These are phyloP conservation scores for Amiota minor DNA, from an alignment of 2,888 invertebrate genomes.

Conservation along the genomic window DNA sequence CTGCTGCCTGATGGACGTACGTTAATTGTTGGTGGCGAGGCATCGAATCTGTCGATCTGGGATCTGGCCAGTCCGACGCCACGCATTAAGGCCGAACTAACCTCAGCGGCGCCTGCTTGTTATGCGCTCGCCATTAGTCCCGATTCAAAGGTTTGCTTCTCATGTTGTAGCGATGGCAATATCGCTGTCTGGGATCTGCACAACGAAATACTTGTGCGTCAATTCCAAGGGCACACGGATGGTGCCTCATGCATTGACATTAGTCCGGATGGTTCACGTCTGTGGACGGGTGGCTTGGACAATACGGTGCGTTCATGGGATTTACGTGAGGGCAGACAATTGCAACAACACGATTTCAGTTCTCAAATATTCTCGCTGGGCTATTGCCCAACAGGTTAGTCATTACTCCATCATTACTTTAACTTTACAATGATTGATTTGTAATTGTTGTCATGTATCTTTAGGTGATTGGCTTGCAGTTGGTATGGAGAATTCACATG, in stretches of 20 bases:
- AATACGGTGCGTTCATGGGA: conserved; percentile 98
- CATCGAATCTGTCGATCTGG: conserved; percentile 96
- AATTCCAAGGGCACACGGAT: conserved; percentile 97
- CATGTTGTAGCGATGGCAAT: conserved; percentile 98
- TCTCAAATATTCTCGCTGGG: conserved; percentile 90
- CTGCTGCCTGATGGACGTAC: conserved; percentile 94
- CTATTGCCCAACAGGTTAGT: conserved; percentile 90
- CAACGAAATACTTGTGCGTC: conserved; percentile 91
- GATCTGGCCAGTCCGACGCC: conserved; percentile 94
- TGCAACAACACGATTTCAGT: conserved; percentile 96
- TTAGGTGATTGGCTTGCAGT: conserved; percentile 95
- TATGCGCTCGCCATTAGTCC: conserved; percentile 98
- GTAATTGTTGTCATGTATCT: conserved; percentile 1
- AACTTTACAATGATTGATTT: not conserved
- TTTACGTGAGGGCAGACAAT: conserved; percentile 90
- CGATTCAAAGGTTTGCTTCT: conserved; percentile 98
- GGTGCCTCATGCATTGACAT: conserved; percentile 99
- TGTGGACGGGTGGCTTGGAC: conserved; percentile 96
- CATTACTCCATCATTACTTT: not conserved
- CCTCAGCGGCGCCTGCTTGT: conserved; percentile 95
- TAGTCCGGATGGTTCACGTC: conserved; percentile 90
- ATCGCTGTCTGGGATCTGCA: conserved; percentile 97
- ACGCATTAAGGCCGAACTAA: conserved; percentile 91
- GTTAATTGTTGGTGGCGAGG: conserved; percentile 96
- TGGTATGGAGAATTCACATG: conserved; percentile 98